A percentile compares a stretch with the other conserved stretches of the same genome.
phyloP scores from a whole-genome alignment of 2,113 vertebrate species.

The Nipponia nippon region DNA sequence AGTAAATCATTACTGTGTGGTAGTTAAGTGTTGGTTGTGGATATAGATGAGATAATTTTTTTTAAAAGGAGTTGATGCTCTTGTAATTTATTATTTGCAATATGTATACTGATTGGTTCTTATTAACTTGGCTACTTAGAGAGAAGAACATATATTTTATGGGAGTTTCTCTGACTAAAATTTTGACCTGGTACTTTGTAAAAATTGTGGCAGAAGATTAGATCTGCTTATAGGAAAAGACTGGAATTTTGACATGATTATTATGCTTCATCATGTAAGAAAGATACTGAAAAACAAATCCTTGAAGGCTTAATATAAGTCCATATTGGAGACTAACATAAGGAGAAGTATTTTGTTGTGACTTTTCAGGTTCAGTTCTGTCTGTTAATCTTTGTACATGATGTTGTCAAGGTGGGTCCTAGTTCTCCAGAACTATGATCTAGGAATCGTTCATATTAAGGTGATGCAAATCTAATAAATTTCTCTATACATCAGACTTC shows the following conservation, averaged over 20 bases:
- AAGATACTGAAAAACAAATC: background rate
- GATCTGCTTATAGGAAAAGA: background rate
- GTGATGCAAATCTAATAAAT: background rate
- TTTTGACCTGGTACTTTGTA: background rate
- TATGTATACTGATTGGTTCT: background rate
- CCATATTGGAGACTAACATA: background rate
- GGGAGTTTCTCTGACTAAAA: background rate
- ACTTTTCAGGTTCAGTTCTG: background rate
- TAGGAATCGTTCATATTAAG: background rate
- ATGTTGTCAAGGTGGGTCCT: background rate
- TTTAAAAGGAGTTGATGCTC: background rate
- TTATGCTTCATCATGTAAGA: background rate
- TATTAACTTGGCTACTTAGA: background rate
- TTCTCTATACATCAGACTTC: background rate
- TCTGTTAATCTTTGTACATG: background rate
- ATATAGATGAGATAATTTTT: background rate
- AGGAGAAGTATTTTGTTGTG: background rate
- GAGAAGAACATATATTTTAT: background rate
- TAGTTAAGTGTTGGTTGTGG: background rate
- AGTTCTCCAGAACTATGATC: background rate
- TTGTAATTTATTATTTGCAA: background rate
- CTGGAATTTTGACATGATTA: background rate
- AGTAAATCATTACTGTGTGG: background rate
- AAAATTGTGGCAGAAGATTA: background rate
- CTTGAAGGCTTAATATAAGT: background rate